Evolutionary conservation across 2,797 vertebrate species (phyloP), one percentile per base, ranked within the genome.

Genomic region (Alauda arvensis): DNA sequence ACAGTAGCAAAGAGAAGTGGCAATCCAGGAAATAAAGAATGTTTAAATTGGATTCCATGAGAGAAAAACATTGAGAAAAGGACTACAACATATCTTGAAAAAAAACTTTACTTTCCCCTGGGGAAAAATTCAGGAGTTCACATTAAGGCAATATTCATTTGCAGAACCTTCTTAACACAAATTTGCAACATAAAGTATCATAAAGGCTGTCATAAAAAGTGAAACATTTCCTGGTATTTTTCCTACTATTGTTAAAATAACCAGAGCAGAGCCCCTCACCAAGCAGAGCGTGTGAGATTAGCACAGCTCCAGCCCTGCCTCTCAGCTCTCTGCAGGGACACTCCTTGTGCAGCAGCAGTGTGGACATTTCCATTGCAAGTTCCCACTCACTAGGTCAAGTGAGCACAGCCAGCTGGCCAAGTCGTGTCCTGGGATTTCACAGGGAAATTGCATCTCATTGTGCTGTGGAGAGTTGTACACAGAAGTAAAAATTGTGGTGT

Each of bases 401-500:
- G 49, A 60, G 11, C 8, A 8, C 1, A 16, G 23, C 13, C 40
- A 20, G 31, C 55, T 8, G 18, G 12, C 33, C 31, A 51, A 24
- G 10, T 5, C n/a, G 6, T 48, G 17, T 14, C 26, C 52, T 49
- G 48, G 20, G 9, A 16, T 48, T 70, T 72, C 45, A 4, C 9
- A 8, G 3, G 21, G 45, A 25, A 34, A 42, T 7, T 71, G 37
- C 26, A 16, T 23, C 69, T 77, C 40, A 8, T 48, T 31, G 37
- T 0, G 0, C 16, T 28, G 3, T 14, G 46, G 37, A 63, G 52
- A 53, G 17, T 18, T 3, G 14, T 5, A 48, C 24, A 24, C 11
- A 25, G 42, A 39, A 60, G 29, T 21, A 34, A 87, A 68, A 81
- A 49, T 6, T 29, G 14, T 0, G 0, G 39, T 0, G 1, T 59